Base-by-base conservation (phyloP, 2,113 vertebrate genomes). In the Ammodytes marinus region DNA sequence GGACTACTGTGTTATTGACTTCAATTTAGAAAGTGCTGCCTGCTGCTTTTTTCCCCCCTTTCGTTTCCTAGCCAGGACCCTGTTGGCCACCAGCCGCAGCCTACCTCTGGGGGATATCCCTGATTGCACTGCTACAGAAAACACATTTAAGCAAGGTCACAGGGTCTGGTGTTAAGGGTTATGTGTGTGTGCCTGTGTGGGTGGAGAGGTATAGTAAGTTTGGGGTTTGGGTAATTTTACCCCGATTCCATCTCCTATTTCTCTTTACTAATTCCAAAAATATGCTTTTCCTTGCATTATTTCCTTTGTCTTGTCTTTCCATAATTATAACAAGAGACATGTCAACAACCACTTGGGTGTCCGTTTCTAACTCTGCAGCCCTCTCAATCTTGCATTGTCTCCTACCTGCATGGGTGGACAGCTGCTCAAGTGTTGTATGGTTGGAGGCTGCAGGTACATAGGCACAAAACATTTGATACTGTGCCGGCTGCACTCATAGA, bases 21-120 rank as follows among this genome's bases (percentile, higher is more conserved):
- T 92, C 88, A 92, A 93, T 93, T 94, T 90, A 90, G 89, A 95
- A 95, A 93, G 91, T 92, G 89, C 91, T 93, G 88, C 87, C 69
- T 79, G 79, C 73, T 91, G 89, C 88, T 78, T 73, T 60, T 37
- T 1, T 27, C 60, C 46, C 80, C 40, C 55, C 45, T 17, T 64
- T 47, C 63, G 69, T 74, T 84, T 85, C 88, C 89, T 71, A 85
- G 81, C 57, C 3, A 7, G 68, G 77, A 83, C 85, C 76, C 53
- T 50, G 76, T 83, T 79, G 70, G 74, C 78, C 92, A 67, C 85
- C n/a, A 54, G 59, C 74, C 45, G 13, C 43, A 64, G 73, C 72
- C 58, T 75, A 82, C 83, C 91, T 83, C 80, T 43, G 69, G 88
- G 84, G 90, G 85, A 90, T 89, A 93, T 85, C 84, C 90, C 81